These are phyloP conservation scores for Crax fasciolata DNA, from an alignment of 2,797 vertebrate genomes.

Conservation along the genomic window DNA sequence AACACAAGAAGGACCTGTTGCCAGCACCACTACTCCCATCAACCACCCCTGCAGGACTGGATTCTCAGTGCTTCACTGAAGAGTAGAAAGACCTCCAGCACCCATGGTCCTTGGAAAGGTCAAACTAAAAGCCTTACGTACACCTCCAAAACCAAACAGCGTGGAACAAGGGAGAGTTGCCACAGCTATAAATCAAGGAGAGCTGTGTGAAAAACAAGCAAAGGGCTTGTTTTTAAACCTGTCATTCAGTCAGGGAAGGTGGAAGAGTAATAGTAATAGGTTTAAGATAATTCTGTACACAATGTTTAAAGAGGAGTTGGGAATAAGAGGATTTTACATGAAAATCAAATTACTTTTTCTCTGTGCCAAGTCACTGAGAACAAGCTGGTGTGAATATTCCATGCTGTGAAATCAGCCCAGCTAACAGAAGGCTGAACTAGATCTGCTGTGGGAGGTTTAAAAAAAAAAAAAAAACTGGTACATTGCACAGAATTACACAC, in stretches of 20 bases:
- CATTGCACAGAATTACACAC: not conserved
- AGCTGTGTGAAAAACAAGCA: not conserved
- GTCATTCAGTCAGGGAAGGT: not conserved
- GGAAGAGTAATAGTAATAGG: not conserved
- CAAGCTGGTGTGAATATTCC: not conserved
- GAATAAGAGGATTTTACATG: not conserved
- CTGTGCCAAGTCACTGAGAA: not conserved
- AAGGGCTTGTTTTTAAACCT: not conserved
- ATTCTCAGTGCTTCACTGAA: constrained; percentile 37
- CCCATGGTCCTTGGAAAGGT: not conserved
- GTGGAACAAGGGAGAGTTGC: not conserved
- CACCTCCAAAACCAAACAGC: not conserved
- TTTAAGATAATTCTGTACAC: not conserved
- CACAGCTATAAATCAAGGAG: not conserved
- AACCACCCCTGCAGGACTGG: not conserved
- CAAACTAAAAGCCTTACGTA: constrained; percentile 25
- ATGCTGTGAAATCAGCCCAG: constrained; percentile 25
- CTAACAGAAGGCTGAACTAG: not conserved
- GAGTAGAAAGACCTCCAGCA: constrained; percentile 9
- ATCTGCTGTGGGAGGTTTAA: not conserved
- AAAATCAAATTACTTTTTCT: not conserved
- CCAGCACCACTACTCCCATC: constrained; percentile 52
- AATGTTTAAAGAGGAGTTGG: not conserved
- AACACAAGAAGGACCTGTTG: constrained; percentile 52
- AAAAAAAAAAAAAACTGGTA: not conserved